Conservation (phyloP, 2,113 vertebrate genomes). For the Neogobius melanostomus region DNA sequence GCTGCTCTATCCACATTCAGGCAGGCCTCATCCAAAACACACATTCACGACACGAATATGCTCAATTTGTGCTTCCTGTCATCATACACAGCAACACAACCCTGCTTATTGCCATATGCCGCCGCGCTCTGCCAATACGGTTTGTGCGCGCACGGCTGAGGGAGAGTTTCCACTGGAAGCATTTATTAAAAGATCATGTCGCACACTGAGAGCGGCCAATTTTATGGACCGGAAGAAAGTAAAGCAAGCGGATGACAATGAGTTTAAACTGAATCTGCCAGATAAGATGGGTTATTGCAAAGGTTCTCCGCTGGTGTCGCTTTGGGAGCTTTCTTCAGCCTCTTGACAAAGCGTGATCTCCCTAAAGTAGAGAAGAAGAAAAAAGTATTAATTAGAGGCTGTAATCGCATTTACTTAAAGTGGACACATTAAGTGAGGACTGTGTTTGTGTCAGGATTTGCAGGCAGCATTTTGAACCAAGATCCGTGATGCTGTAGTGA, state of each 20-base stretch:
- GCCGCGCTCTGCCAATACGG: slow-evolving; percentile 72
- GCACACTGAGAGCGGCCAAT: slow-evolving; percentile 6
- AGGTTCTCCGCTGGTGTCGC: too few relatives aligned
- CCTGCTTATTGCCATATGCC: slow-evolving; percentile 75
- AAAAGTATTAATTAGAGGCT: neutral
- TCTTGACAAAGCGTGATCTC: too few relatives aligned
- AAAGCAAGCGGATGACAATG: neutral
- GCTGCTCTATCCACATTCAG: slow-evolving; percentile 51
- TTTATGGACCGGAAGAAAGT: neutral
- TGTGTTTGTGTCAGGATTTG: too few relatives aligned
- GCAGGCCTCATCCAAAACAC: slow-evolving; percentile 55
- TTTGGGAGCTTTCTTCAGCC: too few relatives aligned
- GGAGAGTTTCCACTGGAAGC: slow-evolving; percentile 19
- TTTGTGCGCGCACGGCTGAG: slow-evolving; percentile 11
- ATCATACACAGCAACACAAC: slow-evolving; percentile 54
- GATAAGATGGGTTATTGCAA: neutral
- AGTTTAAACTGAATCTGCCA: neutral
- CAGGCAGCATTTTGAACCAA: too few relatives aligned
- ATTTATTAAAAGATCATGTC: slow-evolving; percentile 16
- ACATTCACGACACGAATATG: slow-evolving; percentile 53
- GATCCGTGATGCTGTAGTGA: too few relatives aligned
- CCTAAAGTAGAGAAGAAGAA: too few relatives aligned
- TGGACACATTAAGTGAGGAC: too few relatives aligned
- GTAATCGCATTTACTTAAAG: neutral
- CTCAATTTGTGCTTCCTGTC: slow-evolving; percentile 66